A percentile compares a stretch with the other conserved stretches of the same genome.
Conservation (phyloP, 2,888 invertebrate species). For the Creontiades dilutus region DNA sequence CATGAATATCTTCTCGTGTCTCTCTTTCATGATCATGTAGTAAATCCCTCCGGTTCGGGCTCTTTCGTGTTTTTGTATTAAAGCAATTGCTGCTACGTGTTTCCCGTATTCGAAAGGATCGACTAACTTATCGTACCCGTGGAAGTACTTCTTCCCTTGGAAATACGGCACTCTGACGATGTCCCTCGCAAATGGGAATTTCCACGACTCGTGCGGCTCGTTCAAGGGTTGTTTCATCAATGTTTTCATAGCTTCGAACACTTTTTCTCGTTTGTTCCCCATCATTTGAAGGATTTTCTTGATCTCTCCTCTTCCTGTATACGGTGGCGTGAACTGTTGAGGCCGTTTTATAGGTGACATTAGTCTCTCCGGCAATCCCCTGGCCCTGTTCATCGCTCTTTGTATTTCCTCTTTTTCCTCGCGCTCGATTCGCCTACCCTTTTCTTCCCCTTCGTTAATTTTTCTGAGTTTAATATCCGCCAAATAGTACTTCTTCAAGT, state of each 20-base stretch:
- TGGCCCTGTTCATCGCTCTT: not conserved
- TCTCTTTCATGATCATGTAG: conserved; percentile 58
- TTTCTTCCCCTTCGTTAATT: conserved; percentile 34
- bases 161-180: conserved; percentile 55
- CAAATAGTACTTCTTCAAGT: conserved; percentile 50
- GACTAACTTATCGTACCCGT: conserved; percentile 44
- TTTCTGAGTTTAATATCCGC: conserved; percentile 3
- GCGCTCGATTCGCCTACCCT: conserved; percentile 47
- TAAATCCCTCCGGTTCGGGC: conserved; percentile 53
- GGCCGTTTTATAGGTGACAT: not conserved
- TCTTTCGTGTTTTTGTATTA: conserved; percentile 69
- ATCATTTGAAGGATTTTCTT: conserved; percentile 54
- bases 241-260: conserved; percentile 55
- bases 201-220: conserved; percentile 63
- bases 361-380: conserved; percentile 19
- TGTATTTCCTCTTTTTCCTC: not conserved
- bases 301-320: conserved; percentile 54
- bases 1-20: conserved; percentile 53
- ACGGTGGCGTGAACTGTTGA: not conserved
- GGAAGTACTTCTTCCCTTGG: conserved; percentile 53
- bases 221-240: conserved; percentile 37
- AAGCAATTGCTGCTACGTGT: conserved; percentile 28
- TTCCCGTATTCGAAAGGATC: conserved; percentile 58
- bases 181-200: conserved; percentile 60
- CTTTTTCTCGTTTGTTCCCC: conserved; percentile 57